These are phyloP conservation scores for Euborellia annulipes DNA, from an alignment of 1,140 invertebrate species.

Conservation along the genomic window DNA sequence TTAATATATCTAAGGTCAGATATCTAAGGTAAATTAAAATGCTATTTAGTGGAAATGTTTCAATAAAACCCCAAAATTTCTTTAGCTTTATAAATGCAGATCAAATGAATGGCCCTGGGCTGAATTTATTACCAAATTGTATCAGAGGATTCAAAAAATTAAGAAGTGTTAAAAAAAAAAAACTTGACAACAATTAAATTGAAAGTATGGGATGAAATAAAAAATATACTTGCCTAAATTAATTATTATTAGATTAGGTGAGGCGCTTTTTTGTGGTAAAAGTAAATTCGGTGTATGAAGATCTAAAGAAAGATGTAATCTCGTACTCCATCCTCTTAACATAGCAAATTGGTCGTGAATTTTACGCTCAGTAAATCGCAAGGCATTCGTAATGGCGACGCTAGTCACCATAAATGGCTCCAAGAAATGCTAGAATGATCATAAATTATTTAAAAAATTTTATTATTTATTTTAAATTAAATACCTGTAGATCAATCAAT, in stretches of 20 bases:
- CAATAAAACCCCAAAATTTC: too few relatives aligned
- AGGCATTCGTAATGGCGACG: conserved; percentile 19
- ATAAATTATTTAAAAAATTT: background rate
- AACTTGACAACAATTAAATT: background rate
- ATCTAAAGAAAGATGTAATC: conserved; percentile 52
- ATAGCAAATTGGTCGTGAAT: conserved; percentile 26
- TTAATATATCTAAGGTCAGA: too few relatives aligned
- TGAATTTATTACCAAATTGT: background rate
- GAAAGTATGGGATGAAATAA: too few relatives aligned
- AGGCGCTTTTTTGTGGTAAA: conserved; percentile 62
- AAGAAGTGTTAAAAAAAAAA: background rate
- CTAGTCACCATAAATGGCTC: conserved; percentile 35
- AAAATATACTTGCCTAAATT: conserved; percentile 41
- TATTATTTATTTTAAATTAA: too few relatives aligned
- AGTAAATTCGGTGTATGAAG: conserved; percentile 58
- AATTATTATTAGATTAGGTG: conserved; percentile 59
- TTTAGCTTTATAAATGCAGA: too few relatives aligned
- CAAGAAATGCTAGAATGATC: conserved; percentile 41
- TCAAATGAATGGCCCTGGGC: background rate
- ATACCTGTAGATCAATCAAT: conserved; percentile 48
- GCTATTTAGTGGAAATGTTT: too few relatives aligned
- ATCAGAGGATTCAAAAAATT: background rate
- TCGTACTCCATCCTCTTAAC: conserved; percentile 40
- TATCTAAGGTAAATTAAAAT: too few relatives aligned
- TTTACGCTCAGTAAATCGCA: conserved; percentile 16